These are phyloP conservation scores for Drosophila falleni DNA, from an alignment of 2,888 invertebrate genomes.

Conservation along the genomic window DNA sequence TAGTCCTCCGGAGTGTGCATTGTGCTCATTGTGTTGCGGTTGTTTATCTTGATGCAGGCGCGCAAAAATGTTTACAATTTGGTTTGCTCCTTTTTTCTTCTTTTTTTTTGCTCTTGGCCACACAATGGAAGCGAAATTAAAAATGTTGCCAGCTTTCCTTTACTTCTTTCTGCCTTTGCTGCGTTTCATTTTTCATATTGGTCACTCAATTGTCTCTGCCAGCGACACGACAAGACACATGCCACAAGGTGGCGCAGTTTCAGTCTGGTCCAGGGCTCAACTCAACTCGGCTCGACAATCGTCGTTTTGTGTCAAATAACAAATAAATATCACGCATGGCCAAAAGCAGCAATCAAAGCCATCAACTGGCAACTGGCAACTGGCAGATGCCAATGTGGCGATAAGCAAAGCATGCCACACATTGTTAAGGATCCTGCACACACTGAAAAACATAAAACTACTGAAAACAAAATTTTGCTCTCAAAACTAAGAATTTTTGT, in stretches of 20 bases:
- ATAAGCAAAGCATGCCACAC: conserved; percentile 59
- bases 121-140: conserved; percentile 75
- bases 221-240: conserved; percentile 58
- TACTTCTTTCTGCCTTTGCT: conserved; percentile 20
- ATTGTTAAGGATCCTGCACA: conserved; percentile 43
- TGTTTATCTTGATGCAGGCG: conserved; percentile 78
- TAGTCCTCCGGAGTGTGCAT: conserved; percentile 68
- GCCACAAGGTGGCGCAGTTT: conserved; percentile 64
- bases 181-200: conserved; percentile 78
- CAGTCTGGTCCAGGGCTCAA: conserved; percentile 1
- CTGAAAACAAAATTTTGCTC: too few species aligned
- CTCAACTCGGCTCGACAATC: conserved; percentile 51
- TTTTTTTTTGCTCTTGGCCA: conserved; percentile 9
- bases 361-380: conserved; percentile 59
- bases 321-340: conserved; percentile 82
- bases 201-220: conserved; percentile 79
- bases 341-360: conserved; percentile 78
- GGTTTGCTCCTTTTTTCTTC: conserved; percentile 48
- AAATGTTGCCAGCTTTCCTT: conserved; percentile 54
- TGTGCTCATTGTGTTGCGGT: conserved; percentile 69
- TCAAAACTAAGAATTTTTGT: too few species aligned
- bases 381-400: conserved; percentile 65
- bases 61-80: conserved; percentile 80
- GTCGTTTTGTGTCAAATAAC: conserved; percentile 81
- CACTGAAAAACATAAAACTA: too few species aligned